phyloP scores from a whole-genome alignment of 2,113 vertebrate genomes.

The Tautogolabrus adspersus region DNA sequence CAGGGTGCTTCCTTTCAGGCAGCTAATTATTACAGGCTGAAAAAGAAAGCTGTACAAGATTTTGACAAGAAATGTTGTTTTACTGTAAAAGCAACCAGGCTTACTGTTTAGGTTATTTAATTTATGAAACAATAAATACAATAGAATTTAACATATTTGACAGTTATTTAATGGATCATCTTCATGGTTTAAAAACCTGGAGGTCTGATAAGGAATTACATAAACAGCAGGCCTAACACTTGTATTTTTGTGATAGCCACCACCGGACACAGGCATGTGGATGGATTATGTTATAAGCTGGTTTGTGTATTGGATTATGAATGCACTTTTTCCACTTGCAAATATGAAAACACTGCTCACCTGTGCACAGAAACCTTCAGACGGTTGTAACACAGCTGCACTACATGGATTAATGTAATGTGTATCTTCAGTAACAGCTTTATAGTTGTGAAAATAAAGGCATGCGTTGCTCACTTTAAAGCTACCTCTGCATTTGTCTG shows the following conservation, averaged over 20 bases:
- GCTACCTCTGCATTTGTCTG: constrained; percentile 1
- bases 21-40: constrained; percentile 19
- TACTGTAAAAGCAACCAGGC: neutral
- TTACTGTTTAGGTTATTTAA: neutral
- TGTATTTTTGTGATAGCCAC: constrained; percentile 30
- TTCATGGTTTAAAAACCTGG: neutral
- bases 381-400: neutral
- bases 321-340: constrained; percentile 50
- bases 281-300: constrained; percentile 57
- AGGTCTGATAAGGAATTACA: constrained; percentile 2
- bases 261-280: constrained; percentile 7
- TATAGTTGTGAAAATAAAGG: constrained; percentile 2
- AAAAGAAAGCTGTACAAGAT: neutral
- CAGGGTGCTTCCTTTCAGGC: constrained; percentile 2
- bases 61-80: neutral
- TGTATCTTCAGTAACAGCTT: constrained; percentile 3
- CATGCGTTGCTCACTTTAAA: neutral
- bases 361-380: constrained; percentile 34
- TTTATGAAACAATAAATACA: neutral
- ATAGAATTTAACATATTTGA: neutral
- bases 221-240: constrained; percentile 41
- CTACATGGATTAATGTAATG: constrained; percentile 18
- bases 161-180: neutral
- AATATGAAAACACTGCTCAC: constrained; percentile 48
- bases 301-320: constrained; percentile 65